A percentile compares a stretch with the other conserved stretches of the same genome.
Evolutionary conservation across 1,140 invertebrate species (phyloP).

Genomic region (Belonocnema kinseyi): DNA sequence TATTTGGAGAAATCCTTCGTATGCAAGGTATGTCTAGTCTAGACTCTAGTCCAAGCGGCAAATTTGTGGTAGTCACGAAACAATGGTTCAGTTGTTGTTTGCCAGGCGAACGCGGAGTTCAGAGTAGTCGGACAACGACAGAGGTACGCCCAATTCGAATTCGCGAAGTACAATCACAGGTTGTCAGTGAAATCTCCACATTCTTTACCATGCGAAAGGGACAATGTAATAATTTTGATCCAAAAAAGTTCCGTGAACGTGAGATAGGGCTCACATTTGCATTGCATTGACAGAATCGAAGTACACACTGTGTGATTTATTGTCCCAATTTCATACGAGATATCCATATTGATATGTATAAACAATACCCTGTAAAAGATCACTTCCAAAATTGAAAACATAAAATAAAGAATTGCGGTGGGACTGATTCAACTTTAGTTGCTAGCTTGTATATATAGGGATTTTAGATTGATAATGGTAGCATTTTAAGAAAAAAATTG

Average conservation of each 20-base stretch:
- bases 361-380: no score
- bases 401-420: no score
- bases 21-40: background rate
- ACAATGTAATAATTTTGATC: slow-evolving; percentile 3
- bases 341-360: no score
- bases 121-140: slow-evolving; percentile 47
- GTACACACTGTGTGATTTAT: no score
- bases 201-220: background rate
- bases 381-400: no score
- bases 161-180: slow-evolving; percentile 43
- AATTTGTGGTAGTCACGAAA: slow-evolving; percentile 38
- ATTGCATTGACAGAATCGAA: no score
- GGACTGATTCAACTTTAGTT: no score
- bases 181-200: slow-evolving; percentile 45
- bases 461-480: no score
- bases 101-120: slow-evolving; percentile 41
- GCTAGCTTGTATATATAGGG: no score
- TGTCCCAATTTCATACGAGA: no score
- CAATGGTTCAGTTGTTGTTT: slow-evolving; percentile 45
- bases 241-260: background rate
- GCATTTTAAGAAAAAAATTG: no score
- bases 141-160: slow-evolving; percentile 50
- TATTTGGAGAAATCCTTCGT: background rate
- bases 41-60: background rate
- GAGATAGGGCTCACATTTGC: no score